Base-by-base conservation (phyloP, 2,797 vertebrate species). In the Etheostoma perlongum region DNA sequence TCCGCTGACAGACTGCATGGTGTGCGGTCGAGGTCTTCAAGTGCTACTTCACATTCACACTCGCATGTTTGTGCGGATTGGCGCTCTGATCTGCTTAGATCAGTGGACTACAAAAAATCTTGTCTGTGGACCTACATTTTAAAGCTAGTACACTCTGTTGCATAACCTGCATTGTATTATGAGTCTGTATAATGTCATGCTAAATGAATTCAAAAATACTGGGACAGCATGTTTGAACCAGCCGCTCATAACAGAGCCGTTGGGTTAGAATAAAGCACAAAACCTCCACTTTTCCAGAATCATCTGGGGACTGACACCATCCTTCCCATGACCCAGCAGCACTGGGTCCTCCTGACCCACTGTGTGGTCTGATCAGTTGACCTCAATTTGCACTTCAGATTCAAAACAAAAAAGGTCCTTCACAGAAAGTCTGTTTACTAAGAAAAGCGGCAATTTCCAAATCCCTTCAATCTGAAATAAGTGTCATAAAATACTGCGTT, bases 41-140 rank as follows among this genome's bases (percentile, higher is more conserved):
- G 97, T 96, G 95, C 94, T 92, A 95, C 97, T 98, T 96, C 96
- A 97, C 93, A 82, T 67, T 1, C 65, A 96, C 94, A 82, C 70
- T 5, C 70, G 67, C 64, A 95, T 96, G 87, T 90, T 88, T 91
- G 68, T 74, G 71, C 69, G 66, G 85, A 85, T 79, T 84, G 78
- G 57, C 67, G 69, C 65, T 58, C 79, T 83, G 81, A 79, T 80
- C 69, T 67, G 72, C 73, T 74, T 33, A 60, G 51, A 81, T 80
- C 68, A 65, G 47, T 33, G 27, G 46, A 33, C 19, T 33, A 72
- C 53, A 62, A 75, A 71, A 61, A 44, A 67, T 40, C 46, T 70
- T 51, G 67, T 82, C 71, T 71, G 33, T 71, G 30, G 64, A 54
- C 15, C 55, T 33, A 49, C 48, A 72, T 74, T 77, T 82, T 42